These are phyloP conservation scores for Triops longicaudatus DNA, from an alignment of 1,140 invertebrate species.

Conservation along the genomic window DNA sequence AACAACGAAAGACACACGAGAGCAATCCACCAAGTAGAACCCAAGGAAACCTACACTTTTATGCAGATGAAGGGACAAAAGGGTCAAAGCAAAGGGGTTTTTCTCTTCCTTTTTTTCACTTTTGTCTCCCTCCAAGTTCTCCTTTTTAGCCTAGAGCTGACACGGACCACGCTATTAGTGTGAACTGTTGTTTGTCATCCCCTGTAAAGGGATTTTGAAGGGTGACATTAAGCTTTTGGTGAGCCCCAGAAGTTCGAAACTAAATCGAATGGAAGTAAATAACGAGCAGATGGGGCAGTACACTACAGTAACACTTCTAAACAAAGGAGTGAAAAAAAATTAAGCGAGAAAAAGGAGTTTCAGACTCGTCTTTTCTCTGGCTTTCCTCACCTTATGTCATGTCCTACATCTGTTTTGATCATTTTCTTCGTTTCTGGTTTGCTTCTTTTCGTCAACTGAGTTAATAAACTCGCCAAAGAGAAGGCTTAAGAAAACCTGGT, in stretches of 20 bases:
- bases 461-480: too few species aligned
- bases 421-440: too few species aligned
- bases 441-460: too few species aligned
- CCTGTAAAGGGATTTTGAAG: neutral
- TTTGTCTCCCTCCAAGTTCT: too few species aligned
- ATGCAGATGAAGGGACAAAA: neutral
- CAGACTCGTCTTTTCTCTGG: neutral
- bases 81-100: neutral
- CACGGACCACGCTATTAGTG: constrained; percentile 6
- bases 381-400: too few species aligned
- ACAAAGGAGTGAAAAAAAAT: too few species aligned
- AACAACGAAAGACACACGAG: too few species aligned
- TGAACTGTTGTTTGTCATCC: constrained; percentile 2
- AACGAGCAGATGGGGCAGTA: neutral
- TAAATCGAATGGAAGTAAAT: neutral
- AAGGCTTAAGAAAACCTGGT: neutral
- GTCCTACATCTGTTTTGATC: too few species aligned
- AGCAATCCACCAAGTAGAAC: too few species aligned
- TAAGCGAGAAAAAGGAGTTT: neutral
- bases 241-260: neutral
- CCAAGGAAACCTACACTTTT: neutral
- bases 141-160: neutral
- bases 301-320: too few species aligned
- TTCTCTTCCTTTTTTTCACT: too few species aligned
- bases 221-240: constrained; percentile 5